phyloP scores from a whole-genome alignment of 37 sponge, comb jelly and placozoan genomes.

The Eunapius fragilis region DNA sequence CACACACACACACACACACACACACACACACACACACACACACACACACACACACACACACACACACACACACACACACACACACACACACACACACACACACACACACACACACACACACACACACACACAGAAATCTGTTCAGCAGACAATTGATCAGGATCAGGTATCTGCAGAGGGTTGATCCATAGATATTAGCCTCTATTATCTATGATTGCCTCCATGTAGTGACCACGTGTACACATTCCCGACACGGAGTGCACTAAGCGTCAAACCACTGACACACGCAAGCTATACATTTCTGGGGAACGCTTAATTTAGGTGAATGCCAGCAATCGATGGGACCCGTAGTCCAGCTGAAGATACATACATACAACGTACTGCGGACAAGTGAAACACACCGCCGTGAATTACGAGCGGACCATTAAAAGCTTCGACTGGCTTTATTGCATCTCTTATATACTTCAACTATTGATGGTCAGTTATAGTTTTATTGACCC shows the following conservation, averaged over 20 bases:
- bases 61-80: background rate
- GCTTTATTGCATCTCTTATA: no score
- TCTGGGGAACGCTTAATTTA: background rate
- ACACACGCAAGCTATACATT: background rate
- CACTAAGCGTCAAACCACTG: background rate
- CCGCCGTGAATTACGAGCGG: no score
- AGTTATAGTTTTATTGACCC: no score
- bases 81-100: conserved; percentile 4
- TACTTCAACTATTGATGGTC: no score
- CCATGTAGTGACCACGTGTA: conserved; percentile 66
- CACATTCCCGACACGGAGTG: conserved; percentile 51
- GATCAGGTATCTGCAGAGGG: conserved; percentile 51
- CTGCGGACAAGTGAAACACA: background rate
- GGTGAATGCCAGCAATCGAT: background rate
- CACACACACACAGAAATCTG: conserved; percentile 17
- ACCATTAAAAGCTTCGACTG: no score
- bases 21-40: background rate
- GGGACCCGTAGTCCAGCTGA: background rate
- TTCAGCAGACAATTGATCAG: conserved; percentile 70
- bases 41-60: background rate
- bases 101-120: conserved; percentile 6
- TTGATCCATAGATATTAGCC: no score
- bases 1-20: no score
- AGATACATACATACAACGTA: no score
- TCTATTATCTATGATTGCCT: no score